Percentiles rank a stretch among this genome's conserved stretches.
These are phyloP conservation scores for Phyllotreta cruciferae DNA, from an alignment of 2,888 invertebrate species.

Conservation along the genomic window DNA sequence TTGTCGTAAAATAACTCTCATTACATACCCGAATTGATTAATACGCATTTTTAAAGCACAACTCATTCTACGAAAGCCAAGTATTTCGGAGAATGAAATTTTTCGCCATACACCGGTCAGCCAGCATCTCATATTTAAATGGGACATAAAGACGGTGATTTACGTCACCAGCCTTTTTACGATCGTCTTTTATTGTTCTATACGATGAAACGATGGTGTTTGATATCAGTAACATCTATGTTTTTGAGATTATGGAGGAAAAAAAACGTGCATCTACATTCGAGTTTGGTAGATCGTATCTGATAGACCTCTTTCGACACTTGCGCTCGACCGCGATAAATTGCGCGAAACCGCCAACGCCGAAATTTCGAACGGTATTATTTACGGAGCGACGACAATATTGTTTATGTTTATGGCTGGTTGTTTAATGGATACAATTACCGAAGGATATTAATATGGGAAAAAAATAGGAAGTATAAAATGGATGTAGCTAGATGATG, in stretches of 20 bases:
- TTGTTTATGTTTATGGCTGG: slow-evolving; percentile 2
- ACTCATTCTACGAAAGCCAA: too few relatives aligned
- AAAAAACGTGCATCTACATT: slow-evolving; percentile 23
- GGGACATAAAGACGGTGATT: slow-evolving; percentile 10
- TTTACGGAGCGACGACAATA: slow-evolving; percentile 11
- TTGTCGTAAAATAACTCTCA: too few relatives aligned
- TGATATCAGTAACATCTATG: slow-evolving; percentile 25
- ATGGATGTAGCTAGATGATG: too few relatives aligned
- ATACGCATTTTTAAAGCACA: too few relatives aligned
- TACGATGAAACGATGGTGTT: slow-evolving; percentile 13
- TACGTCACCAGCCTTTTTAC: slow-evolving; percentile 17
- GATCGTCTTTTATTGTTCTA: slow-evolving; percentile 16
- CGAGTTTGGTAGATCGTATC: slow-evolving; percentile 19
- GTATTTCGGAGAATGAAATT: too few relatives aligned
- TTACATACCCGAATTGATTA: too few relatives aligned
- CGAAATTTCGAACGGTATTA: slow-evolving; percentile 5
- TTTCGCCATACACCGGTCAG: too few relatives aligned
- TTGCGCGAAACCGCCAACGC: slow-evolving; percentile 25
- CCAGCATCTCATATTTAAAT: slow-evolving; percentile 12
- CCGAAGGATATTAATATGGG: neutral
- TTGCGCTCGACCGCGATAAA: slow-evolving; percentile 23
- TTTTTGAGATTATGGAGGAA: slow-evolving; percentile 10
- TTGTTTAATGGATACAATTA: slow-evolving; percentile 3
- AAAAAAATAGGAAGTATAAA: too few relatives aligned
- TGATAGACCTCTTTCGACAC: slow-evolving; percentile 10